These are phyloP conservation scores for Piliocolobus tephrosceles DNA, from an alignment of 2,113 vertebrate species.

Conservation along the genomic window DNA sequence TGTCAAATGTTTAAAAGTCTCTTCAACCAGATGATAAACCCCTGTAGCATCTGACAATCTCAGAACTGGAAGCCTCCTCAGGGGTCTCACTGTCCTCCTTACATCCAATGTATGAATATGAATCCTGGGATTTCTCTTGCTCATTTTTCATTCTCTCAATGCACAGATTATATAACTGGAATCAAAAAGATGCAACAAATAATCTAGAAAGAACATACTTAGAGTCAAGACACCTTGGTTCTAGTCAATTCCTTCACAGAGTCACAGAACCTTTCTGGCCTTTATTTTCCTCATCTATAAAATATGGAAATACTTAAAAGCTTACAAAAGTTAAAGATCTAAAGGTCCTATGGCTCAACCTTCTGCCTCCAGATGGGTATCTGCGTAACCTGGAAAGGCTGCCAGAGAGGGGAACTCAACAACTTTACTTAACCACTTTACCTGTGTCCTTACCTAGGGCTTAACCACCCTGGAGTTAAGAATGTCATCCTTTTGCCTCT, in stretches of 20 bases:
- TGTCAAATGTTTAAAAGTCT: neutral
- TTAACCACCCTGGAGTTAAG: neutral
- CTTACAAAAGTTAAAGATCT: neutral
- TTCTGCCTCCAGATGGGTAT: neutral
- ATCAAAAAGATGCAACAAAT: neutral
- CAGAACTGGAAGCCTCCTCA: neutral
- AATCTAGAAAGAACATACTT: neutral
- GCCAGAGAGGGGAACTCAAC: neutral
- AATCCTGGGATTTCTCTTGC: neutral
- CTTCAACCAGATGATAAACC: neutral
- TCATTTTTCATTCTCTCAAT: neutral
- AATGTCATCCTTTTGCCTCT: neutral
- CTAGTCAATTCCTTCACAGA: neutral
- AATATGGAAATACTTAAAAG: neutral
- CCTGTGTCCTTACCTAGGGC: neutral
- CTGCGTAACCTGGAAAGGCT: neutral
- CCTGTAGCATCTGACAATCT: neutral
- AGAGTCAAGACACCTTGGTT: neutral
- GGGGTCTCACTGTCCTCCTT: accelerated
- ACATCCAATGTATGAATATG: neutral
- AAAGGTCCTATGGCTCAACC: neutral
- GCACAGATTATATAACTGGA: neutral
- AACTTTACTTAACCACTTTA: neutral
- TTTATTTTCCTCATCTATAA: neutral
- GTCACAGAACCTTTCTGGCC: neutral